Conservation (phyloP, 1,140 invertebrate genomes). For the Lasioglossum baleicum region DNA sequence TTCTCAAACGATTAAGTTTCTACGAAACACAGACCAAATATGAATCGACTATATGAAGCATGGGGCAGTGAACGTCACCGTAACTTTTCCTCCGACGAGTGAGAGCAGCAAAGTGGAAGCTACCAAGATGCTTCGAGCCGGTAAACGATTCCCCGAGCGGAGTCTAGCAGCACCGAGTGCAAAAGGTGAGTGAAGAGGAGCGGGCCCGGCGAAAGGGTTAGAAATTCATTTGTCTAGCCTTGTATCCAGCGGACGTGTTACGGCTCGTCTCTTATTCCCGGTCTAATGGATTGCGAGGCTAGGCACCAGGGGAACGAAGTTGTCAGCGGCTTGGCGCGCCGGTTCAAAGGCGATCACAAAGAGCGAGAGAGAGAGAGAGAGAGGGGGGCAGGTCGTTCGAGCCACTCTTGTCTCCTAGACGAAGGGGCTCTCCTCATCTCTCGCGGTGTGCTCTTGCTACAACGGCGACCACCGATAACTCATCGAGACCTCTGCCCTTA, state of each 20-base stretch:
- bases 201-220: not conserved
- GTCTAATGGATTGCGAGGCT: conserved; percentile 44
- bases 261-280: conserved; percentile 39
- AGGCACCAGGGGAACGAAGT: conserved; percentile 46
- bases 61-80: no score
- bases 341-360: conserved; percentile 47
- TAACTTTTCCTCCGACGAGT: no score
- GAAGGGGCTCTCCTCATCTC: not conserved
- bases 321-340: conserved; percentile 37
- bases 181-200: not conserved
- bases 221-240: conserved; percentile 38
- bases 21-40: no score
- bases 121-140: no score
- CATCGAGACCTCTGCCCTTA: conserved; percentile 58
- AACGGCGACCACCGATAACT: conserved; percentile 53
- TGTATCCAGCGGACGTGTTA: conserved; percentile 16
- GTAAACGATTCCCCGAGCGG: no score
- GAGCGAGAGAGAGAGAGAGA: not conserved
- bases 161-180: not conserved
- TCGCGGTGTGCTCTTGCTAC: conserved; percentile 34
- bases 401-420: conserved; percentile 11
- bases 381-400: no score
- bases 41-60: no score
- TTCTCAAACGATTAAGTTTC: no score
- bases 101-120: no score